Base-by-base conservation (phyloP, 2,797 vertebrate species). In the Sebastes taczanowskii region DNA sequence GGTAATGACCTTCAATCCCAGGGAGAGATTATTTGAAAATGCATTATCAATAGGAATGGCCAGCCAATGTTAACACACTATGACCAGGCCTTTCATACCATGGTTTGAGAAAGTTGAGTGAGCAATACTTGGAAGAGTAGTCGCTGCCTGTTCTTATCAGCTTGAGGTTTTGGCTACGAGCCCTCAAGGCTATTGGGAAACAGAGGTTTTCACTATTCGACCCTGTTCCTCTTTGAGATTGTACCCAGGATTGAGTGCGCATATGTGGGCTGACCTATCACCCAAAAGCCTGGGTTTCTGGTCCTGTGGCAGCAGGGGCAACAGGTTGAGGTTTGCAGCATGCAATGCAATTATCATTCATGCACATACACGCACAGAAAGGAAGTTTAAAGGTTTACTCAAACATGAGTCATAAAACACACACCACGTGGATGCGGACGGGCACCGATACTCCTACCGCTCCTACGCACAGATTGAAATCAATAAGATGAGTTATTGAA, bases 401-500 rank as follows among this genome's bases (percentile, higher is more conserved):
- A 60, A 74, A 55, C 29, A 22, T 66, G 81, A 90, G 66, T 78
- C 69, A 74, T 5, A 72, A 52, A 46, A 67, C 20, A 75, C 22
- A 29, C 58, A 58, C 14, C 5, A 76, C 22, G 49, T 42, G 46
- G 34, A 64, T 67, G n/a, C 65, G 64, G 61, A 77, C 9, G 6
- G 64, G 62, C 32, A 72, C 25, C 25, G 63, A 80, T 76, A 60
- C 63, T 49, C 56, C 16, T 49, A 49, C 16, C 2, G 3, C 61
- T 82, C 7, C 59, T 65, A 29, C 6, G 13, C 62, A 71, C 5
- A 49, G 42, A 58, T 60, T 72, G n/a, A 81, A 82, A 83, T 91
- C 81, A 74, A 75, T 90, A 66, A 73, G 49, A 71, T 85, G 66
- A 79, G 52, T 81, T 81, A 88, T 80, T 82, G 75, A 82, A 74